These are phyloP conservation scores for Uria aalge DNA, from an alignment of 2,113 vertebrate genomes.

Conservation along the genomic window DNA sequence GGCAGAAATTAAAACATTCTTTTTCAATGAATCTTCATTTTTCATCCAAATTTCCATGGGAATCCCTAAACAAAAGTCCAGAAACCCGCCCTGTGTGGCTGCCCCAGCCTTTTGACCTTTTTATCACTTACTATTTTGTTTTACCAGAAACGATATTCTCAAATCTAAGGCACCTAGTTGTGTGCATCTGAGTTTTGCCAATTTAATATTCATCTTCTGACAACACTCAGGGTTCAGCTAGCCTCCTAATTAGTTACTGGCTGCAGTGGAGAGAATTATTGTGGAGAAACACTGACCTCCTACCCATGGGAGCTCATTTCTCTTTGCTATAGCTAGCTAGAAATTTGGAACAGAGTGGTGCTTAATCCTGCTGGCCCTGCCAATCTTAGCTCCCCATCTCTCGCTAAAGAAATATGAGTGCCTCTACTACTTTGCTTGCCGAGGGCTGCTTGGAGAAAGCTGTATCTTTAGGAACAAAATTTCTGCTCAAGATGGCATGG, in stretches of 20 bases:
- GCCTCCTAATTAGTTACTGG: background rate
- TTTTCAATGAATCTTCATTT: background rate
- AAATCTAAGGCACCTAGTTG: background rate
- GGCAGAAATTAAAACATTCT: background rate
- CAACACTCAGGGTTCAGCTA: background rate
- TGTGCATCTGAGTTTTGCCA: background rate
- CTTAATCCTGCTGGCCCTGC: background rate
- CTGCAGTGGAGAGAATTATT: background rate
- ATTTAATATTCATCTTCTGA: background rate
- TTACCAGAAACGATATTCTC: background rate
- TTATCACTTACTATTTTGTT: background rate
- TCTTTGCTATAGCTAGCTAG: background rate
- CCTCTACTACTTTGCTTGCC: background rate
- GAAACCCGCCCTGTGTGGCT: background rate
- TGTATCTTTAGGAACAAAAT: background rate
- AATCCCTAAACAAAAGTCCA: background rate
- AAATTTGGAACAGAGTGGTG: background rate
- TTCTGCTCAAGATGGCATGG: background rate
- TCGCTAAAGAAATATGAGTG: background rate
- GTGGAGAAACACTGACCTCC: background rate
- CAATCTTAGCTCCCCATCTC: background rate
- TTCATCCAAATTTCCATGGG: background rate
- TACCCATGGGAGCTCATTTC: constrained; percentile 10
- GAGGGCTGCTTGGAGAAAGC: background rate
- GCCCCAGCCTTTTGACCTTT: background rate